phyloP scores from a whole-genome alignment of 2,888 invertebrate species.

The Orthonevra nobilis region DNA sequence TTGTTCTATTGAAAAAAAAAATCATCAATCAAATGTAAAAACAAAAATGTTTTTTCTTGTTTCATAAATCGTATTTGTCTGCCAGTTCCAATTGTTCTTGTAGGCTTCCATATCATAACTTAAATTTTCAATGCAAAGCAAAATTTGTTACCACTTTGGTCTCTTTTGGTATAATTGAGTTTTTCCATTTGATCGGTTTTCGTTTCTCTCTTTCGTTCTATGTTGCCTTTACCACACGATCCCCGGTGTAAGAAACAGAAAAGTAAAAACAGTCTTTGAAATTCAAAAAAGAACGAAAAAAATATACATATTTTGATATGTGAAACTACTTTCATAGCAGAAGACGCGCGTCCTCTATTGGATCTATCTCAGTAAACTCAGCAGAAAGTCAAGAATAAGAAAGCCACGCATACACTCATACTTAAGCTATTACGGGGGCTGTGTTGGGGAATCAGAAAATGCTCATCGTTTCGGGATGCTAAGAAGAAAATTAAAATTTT shows the following conservation, averaged over 20 bases:
- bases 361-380: constrained; percentile 43
- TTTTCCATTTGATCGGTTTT: constrained; percentile 35
- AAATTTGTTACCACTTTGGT: constrained; percentile 3
- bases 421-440: constrained; percentile 4
- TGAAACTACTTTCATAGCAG: constrained; percentile 38
- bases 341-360: constrained; percentile 37
- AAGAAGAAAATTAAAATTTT: constrained; percentile 74
- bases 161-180: constrained; percentile 34
- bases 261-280: constrained; percentile 42
- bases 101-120: constrained; percentile 7
- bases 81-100: not conserved
- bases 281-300: no score
- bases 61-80: constrained; percentile 22
- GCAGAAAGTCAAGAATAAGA: constrained; percentile 21
- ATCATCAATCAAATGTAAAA: constrained; percentile 37
- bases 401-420: constrained; percentile 48
- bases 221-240: not conserved
- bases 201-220: not conserved
- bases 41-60: constrained; percentile 19
- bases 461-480: constrained; percentile 30
- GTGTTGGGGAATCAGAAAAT: constrained; percentile 26
- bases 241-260: constrained; percentile 33
- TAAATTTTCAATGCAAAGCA: constrained; percentile 24
- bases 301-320: constrained; percentile 38
- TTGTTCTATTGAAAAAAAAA: constrained; percentile 27